Conservation (phyloP, 2,797 vertebrate species). For the Bradypodion pumilum region DNA sequence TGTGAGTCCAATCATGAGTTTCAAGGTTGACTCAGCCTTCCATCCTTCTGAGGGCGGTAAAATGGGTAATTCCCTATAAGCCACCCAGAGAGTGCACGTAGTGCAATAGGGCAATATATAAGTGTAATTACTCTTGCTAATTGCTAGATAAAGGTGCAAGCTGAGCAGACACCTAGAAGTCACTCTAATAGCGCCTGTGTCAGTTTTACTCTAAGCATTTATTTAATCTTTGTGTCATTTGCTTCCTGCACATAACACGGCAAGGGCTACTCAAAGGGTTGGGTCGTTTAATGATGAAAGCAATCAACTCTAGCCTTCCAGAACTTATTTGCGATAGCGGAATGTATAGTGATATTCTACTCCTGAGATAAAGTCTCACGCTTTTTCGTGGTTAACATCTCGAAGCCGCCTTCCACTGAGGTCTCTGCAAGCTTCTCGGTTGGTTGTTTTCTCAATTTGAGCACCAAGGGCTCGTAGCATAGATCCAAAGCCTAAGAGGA, state of each 20-base stretch:
- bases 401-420: conserved; percentile 92
- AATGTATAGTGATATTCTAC: neutral
- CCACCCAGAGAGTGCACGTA: no score
- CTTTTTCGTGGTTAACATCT: conserved; percentile 97
- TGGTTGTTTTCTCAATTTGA: conserved; percentile 98
- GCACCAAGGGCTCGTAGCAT: conserved; percentile 96
- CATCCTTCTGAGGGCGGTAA: no score
- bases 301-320: neutral
- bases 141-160: no score
- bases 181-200: neutral
- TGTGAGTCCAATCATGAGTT: no score
- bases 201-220: neutral
- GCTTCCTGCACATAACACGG: no score
- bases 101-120: no score
- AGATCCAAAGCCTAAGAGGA: conserved; percentile 89
- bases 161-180: no score
- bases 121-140: no score
- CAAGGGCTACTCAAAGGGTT: neutral
- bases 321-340: neutral
- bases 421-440: conserved; percentile 93
- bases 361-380: conserved; percentile 77
- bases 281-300: neutral
- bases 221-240: neutral
- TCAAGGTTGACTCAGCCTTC: no score
- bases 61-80: no score